Base-by-base conservation (phyloP, 2,888 invertebrate species). In the Eucera pruinosa region DNA sequence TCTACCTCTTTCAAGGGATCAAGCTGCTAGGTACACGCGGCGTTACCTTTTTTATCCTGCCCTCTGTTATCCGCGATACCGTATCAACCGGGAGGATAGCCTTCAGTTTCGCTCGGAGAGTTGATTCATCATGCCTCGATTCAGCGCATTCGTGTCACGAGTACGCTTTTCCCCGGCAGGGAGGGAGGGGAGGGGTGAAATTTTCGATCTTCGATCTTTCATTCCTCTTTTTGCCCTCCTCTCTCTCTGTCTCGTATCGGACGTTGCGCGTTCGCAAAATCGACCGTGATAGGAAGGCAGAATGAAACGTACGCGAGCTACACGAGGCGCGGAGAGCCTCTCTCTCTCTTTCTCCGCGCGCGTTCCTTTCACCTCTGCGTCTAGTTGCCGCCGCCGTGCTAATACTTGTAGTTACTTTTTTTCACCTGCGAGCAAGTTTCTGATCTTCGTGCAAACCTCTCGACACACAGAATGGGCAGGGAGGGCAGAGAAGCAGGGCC, bases 131-230 rank as follows among this genome's bases (percentile, higher is more conserved):
- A 76, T 74, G 67, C 55, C n/a, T n/a, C n/a, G n/a, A 65, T 52
- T 54, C 55, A 41, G 13, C 23, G n/a, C 27, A 54, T 73, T 39
- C 71, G 61, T 64, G 66, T 69, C 50, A 57, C 57, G 55, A 20
- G 33, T n/a, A 25, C 52, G 15, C 2, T 11, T 39, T 18, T 62
- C 57, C 36, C 57, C 25, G 2, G 64, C n/a, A n/a, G n/a, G n/a
- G n/a, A n/a, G n/a, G n/a, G n/a, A n/a, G n/a, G n/a, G n/a, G n/a
- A n/a, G 54, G 65, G 33, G n/a, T 18, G 45, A 45, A 58, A 64
- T 75, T 77, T 77, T 75, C 76, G 67, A 77, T 77, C 50, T 77
- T 77, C 76, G 76, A 75, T 75, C 43, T 23, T n/a, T n/a, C n/a
- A n/a, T n/a, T n/a, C 20, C 3, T 15, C 7, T n/a, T 43, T 3